Evolutionary conservation across 1,140 invertebrate genomes (phyloP).

Genomic region (Ganaspis sp.): DNA sequence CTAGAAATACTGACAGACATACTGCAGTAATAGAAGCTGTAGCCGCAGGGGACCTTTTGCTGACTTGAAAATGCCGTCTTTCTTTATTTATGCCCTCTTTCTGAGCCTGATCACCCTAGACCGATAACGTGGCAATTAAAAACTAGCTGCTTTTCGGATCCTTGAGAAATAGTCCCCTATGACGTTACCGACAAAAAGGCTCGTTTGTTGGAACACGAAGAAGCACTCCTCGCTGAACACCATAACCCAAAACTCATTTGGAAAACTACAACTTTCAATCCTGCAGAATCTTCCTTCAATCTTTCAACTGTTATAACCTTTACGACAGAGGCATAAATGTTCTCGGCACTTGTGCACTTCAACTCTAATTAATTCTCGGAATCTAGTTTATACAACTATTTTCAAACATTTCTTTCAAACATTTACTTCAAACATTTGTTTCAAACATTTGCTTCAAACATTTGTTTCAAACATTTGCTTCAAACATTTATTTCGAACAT

Average conservation of each 20-base stretch:
- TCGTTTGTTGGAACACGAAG: conserved; percentile 26
- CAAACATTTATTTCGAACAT: too few relatives aligned
- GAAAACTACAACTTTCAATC: conserved; percentile 20
- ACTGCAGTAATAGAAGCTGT: conserved; percentile 42
- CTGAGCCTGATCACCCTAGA: conserved; percentile 42
- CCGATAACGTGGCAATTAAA: conserved; percentile 56
- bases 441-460: too few relatives aligned
- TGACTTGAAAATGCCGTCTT: conserved; percentile 21
- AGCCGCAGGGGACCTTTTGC: conserved; percentile 45
- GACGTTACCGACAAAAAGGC: conserved; percentile 35
- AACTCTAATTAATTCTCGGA: background rate
- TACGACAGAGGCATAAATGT: background rate
- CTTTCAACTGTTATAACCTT: conserved; percentile 9
- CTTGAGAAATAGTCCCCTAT: conserved; percentile 26
- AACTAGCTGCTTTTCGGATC: conserved; percentile 36
- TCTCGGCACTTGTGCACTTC: background rate
- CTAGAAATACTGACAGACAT: conserved; percentile 28
- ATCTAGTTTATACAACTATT: background rate
- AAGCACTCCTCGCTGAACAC: conserved; percentile 31
- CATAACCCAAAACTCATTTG: conserved; percentile 13
- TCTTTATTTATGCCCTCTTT: conserved; percentile 51
- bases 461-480: too few relatives aligned
- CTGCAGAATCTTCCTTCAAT: background rate
- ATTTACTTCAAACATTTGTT: too few relatives aligned
- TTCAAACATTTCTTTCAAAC: too few relatives aligned